Evolutionary conservation across 2,797 vertebrate species (phyloP), one percentile per base, ranked within the genome.

Genomic region (Mus caroli): DNA sequence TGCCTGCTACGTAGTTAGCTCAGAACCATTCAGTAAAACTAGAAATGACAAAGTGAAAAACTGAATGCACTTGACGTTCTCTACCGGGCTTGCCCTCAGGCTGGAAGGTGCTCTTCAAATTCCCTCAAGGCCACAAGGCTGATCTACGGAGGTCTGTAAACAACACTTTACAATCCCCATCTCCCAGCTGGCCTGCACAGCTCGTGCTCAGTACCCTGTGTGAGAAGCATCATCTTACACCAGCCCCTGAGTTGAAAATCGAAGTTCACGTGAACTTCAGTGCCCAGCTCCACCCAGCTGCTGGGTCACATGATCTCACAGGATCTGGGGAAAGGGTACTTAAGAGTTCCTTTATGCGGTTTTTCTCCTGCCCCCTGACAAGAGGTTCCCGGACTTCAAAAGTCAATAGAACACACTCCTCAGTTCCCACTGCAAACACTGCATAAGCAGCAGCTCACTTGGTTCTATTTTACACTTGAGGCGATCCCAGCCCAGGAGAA

Each of bases 361-460:
- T 8, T 75, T 46, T 67, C 37, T 26, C 60, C 77, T 90, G 46
- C 28, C 73, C 73, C 26, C 40, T 24, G 8, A 92, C 19, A 92
- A 96, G 85, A 95, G 82, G 75, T 91, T 93, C 94, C 91, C 60
- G 82, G 78, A 87, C 54, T 94, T 93, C 64, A 58, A 91, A 24
- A 56, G 86, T 96, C 92, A 86, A 79, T 0, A 85, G 76, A 95
- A 88, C 78, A 94, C 75, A 94, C 52, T 79, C 67, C 64, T 84
- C 43, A 80, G 40, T 40, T 76, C 37, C 85, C 91, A 92, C 54
- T 58, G 71, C 93, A 96, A 95, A 97, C 82, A 97, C n/a, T 97
- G 87, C 89, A 88, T 90, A 96, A 96, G 71, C 71, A 96, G 71
- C 71, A 82, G 34, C 87, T 89, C 88, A 77, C 31, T 12, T 17